Conservation (phyloP, 2,797 vertebrate genomes). For the Mus minutoides region DNA sequence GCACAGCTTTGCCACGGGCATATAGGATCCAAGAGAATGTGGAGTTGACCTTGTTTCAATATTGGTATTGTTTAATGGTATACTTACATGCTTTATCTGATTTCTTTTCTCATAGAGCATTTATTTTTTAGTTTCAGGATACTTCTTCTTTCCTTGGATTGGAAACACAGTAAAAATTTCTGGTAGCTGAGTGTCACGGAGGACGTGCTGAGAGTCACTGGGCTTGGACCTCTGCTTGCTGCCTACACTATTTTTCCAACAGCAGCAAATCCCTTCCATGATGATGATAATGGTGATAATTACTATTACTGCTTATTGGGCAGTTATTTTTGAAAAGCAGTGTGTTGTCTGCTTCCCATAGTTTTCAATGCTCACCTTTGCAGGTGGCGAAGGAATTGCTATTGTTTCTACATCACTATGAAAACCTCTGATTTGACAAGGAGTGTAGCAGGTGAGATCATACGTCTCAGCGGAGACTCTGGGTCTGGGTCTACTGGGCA, state of each 20-base stretch:
- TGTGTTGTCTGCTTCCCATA: neutral
- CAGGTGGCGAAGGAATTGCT: neutral
- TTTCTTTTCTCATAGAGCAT: neutral
- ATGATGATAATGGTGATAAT: neutral
- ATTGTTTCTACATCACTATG: neutral
- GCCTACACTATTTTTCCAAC: neutral
- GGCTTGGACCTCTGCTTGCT: neutral
- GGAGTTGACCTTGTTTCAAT: neutral
- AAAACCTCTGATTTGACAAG: conserved; percentile 17
- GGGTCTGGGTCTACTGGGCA: neutral
- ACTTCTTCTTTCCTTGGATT: conserved; percentile 48
- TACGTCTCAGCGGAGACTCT: neutral
- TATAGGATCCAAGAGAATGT: neutral
- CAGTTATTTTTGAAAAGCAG: conserved; percentile 58
- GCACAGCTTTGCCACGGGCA: neutral
- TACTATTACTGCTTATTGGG: neutral
- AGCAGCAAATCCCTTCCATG: conserved; percentile 19
- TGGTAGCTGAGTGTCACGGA: neutral
- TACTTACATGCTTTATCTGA: neutral
- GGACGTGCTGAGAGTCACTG: neutral
- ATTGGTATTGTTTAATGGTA: conserved; percentile 23
- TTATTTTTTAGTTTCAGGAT: neutral
- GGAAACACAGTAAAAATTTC: conserved; percentile 41
- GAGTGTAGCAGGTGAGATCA: neutral
- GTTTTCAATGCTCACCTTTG: conserved; percentile 39